A percentile compares a stretch with the other conserved stretches of the same genome.
Evolutionary conservation across 1,140 invertebrate species (phyloP).

Genomic region (Plutomurus gul): DNA sequence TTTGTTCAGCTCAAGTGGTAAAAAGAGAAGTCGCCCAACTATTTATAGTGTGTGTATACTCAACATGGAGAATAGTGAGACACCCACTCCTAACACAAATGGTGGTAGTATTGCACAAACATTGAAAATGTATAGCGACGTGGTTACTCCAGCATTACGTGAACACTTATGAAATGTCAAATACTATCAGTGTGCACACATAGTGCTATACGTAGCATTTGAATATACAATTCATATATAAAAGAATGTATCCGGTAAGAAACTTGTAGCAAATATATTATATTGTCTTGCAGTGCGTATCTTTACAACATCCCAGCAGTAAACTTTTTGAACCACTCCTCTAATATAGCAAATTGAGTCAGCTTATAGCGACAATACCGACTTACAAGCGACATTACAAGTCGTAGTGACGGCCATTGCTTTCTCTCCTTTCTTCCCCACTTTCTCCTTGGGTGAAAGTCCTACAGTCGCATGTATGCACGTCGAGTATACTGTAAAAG

Average conservation of each 20-base stretch:
- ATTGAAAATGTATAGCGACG: too few relatives aligned
- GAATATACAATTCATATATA: too few relatives aligned
- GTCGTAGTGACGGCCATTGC: not conserved
- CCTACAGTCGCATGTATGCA: too few relatives aligned
- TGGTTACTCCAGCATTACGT: not conserved
- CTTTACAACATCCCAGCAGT: not conserved
- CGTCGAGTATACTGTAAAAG: too few relatives aligned
- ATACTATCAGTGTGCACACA: not conserved
- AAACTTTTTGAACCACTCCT: not conserved
- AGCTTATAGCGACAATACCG: not conserved
- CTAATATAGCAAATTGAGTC: slow-evolving; percentile 4
- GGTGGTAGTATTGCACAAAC: too few relatives aligned
- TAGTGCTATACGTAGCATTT: not conserved
- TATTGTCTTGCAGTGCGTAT: slow-evolving; percentile 25
- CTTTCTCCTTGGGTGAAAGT: not conserved
- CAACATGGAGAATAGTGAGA: too few relatives aligned
- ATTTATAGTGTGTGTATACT: not conserved
- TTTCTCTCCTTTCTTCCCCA: not conserved
- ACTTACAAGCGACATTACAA: slow-evolving; percentile 18
- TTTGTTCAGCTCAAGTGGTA: too few relatives aligned
- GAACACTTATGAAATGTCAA: too few relatives aligned
- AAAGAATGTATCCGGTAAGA: not conserved
- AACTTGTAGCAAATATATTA: slow-evolving; percentile 19
- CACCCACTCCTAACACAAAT: not conserved
- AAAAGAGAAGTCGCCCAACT: too few relatives aligned